Base-by-base conservation (phyloP, 2,113 vertebrate species). In the Brachyhypopomus gauderio region DNA sequence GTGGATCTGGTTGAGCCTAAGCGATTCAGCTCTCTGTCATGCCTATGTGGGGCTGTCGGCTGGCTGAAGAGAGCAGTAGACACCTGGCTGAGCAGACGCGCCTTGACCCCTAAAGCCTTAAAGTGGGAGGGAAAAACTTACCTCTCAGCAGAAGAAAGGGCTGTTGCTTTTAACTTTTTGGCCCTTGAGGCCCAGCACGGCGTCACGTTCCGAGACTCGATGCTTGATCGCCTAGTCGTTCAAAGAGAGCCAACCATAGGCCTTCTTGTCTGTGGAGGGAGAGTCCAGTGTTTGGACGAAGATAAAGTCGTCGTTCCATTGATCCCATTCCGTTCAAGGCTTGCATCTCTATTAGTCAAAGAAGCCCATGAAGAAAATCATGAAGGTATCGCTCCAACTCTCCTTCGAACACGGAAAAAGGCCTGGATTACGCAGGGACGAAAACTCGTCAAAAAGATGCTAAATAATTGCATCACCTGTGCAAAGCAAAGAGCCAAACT, bases 91-190 rank as follows among this genome's bases (percentile, higher is more conserved):
- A 45, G 38, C 19, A 63, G 19, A 1, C 3, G 30, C 5, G 19
- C 11, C 36, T 27, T 20, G 62, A 48, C 62, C 62, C 52, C 80
- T 27, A 38, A 0, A 20, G 0, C 2, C n/a, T 63, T 62, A 81
- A 75, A 81, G 80, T 81, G 80, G 80, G 80, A 80, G 78, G 78
- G 56, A 19, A 60, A 36, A 36, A 34, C 38, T 45, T 45, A 56
- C 34, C 78, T 80, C 56, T 72, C 36, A 27, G 70, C 34, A 8
- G 70, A 80, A 25, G 72, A 81, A 20, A 27, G 64, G 45, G 48
- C n/a, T 22, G 1, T 23, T 48, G 72, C 72, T 3, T 66, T 81
- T 4, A 25, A n/a, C n/a, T n/a, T n/a, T n/a, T n/a, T n/a, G n/a
- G n/a, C n/a, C n/a, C n/a, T n/a, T n/a, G n/a, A n/a, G n/a, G n/a